Percentiles rank a stretch among this genome's conserved stretches.
Conservation (phyloP, 2,113 vertebrate species). For the Gobio gobio region DNA sequence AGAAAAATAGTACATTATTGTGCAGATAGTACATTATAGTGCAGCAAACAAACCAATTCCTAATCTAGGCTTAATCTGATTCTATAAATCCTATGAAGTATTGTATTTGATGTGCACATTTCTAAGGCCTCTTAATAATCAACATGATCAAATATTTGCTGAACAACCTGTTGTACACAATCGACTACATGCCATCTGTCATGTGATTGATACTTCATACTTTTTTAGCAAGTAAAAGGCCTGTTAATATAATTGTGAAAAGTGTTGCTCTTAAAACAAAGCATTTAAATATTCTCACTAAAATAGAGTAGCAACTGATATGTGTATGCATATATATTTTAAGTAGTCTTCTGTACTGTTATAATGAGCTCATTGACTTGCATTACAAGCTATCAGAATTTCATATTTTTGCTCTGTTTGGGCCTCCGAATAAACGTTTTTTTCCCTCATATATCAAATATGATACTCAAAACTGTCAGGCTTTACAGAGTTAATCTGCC, state of each 20-base stretch:
- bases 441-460: not conserved
- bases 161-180: not conserved
- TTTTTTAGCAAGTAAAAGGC: not conserved
- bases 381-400: not conserved
- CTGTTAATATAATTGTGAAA: not conserved
- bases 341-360: not conserved
- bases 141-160: not conserved
- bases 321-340: no score
- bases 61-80: not conserved
- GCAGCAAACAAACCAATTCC: not conserved
- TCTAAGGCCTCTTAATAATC: not conserved
- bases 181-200: not conserved
- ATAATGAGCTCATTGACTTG: not conserved
- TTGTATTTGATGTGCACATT: not conserved
- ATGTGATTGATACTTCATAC: not conserved
- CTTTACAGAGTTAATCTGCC: not conserved
- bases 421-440: no score
- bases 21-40: not conserved
- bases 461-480: not conserved
- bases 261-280: not conserved
- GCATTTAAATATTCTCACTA: no score
- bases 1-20: conserved; percentile 20
- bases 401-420: not conserved
- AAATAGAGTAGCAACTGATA: no score
- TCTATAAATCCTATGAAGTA: not conserved